These are phyloP conservation scores for Mormyrops attenuatus DNA, from an alignment of 2,797 vertebrate species.

Conservation along the genomic window DNA sequence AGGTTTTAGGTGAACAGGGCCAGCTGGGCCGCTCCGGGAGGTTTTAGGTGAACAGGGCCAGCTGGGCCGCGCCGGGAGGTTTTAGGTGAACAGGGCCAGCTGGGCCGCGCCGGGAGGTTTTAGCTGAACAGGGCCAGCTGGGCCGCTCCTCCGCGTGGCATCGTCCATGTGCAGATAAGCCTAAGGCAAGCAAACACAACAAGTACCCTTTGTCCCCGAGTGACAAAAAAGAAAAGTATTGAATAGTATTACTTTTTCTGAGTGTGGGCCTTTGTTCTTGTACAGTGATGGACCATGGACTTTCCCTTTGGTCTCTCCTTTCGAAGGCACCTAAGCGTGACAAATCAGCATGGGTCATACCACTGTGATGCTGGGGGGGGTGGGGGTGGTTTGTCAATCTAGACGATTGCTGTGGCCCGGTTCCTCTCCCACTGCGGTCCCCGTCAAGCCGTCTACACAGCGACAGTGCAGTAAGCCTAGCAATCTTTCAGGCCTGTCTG, in stretches of 20 bases:
- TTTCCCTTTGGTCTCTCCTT: constrained; percentile 41
- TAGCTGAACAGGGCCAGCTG: no score
- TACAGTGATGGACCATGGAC: not conserved
- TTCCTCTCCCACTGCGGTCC: not conserved
- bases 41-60: not conserved
- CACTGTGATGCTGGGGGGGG: not conserved
- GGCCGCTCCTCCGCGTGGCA: not conserved
- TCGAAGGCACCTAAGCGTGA: constrained; percentile 55
- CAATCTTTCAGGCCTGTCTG: not conserved
- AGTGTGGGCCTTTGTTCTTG: not conserved
- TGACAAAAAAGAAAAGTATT: not conserved
- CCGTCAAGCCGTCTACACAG: not conserved
- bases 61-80: not conserved
- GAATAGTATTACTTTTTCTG: not conserved
- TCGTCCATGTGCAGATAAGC: not conserved
- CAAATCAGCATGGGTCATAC: constrained; percentile 31
- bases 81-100: not conserved
- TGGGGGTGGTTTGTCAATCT: not conserved
- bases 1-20: not conserved
- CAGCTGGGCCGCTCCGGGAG: not conserved
- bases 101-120: not conserved
- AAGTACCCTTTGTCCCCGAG: not conserved
- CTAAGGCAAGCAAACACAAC: not conserved
- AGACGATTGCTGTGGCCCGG: not conserved
- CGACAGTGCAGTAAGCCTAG: not conserved